These are phyloP conservation scores for Platynereis dumerilii DNA, from an alignment of 2,888 invertebrate genomes.

Conservation along the genomic window DNA sequence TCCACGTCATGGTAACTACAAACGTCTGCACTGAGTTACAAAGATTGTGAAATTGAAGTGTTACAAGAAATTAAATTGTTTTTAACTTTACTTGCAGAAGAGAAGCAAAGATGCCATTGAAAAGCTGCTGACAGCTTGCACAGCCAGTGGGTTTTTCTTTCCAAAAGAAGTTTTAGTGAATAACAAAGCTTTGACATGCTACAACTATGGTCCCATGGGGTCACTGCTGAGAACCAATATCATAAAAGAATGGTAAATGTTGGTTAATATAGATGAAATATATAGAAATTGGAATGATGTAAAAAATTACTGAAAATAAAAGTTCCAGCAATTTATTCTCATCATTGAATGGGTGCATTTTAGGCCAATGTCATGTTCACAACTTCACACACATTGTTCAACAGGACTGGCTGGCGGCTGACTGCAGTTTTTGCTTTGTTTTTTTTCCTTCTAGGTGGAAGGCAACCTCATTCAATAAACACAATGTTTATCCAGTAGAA, in stretches of 20 bases:
- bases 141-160: slow-evolving; percentile 6
- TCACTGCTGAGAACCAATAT: slow-evolving; percentile 10
- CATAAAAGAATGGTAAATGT: slow-evolving; percentile 14
- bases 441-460: slow-evolving; percentile 18
- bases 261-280: neutral
- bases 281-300: neutral
- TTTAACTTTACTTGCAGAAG: neutral
- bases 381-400: too few species aligned
- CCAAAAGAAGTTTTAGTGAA: slow-evolving; percentile 8
- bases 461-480: neutral
- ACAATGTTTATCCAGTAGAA: slow-evolving; percentile 10
- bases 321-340: too few species aligned
- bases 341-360: too few species aligned
- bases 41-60: too few species aligned
- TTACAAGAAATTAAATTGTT: neutral
- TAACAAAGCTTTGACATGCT: slow-evolving; percentile 6
- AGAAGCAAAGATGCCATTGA: slow-evolving; percentile 5
- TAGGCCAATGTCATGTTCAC: too few species aligned
- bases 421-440: too few species aligned
- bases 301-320: too few species aligned
- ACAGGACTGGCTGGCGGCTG: too few species aligned
- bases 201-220: slow-evolving; percentile 17
- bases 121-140: slow-evolving; percentile 9
- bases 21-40: too few species aligned
- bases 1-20: too few species aligned